Evolutionary conservation across 2,797 vertebrate species (phyloP), one percentile per base, ranked within the genome.

Genomic region (Adrianichthys oophorus): DNA sequence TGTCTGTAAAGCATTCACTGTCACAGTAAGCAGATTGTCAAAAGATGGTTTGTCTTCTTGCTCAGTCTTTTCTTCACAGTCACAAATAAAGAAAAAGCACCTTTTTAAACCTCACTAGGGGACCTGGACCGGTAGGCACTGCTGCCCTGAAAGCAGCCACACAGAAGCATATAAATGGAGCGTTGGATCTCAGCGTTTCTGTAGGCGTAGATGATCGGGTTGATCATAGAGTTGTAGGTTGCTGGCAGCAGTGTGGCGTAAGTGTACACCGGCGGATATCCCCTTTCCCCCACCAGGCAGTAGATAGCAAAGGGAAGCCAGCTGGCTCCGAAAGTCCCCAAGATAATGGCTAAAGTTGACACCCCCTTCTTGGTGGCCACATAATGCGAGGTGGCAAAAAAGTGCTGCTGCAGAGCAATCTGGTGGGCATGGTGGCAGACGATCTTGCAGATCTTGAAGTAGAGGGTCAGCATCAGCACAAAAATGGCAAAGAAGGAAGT

Each of bases 141-240:
- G 73, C 94, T 94, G 82, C 92, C 80, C 63, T 95, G 95, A 91
- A 95, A 96, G 87, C 95, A 99, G 76, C 95, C 95, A 50, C 97
- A 99, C 76, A 98, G 90, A 4, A 99, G 92, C 82, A 97, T 91
- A 87, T 94, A 96, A 70, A 98, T 91, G 70, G 95, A 95, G 69
- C 95, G 94, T 87, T 98, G 98, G 69, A 99, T 98, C 83, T 99
- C 96, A 53, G 96, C 82, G 74, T 98, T 98, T 64, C 97, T 93
- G 89, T 96, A 99, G 85, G 97, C 98, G 23, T 99, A 99, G 78
- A 99, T 98, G 78, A 99, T 96, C 59, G 98, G 98, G 70, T 99
- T 99, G 91, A 99, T 98, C 96, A 99, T 98, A 68, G 98, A 99
- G 91, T 99, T 99, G 87, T 98, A 99, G 52, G 98, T 98, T 15